Base-by-base conservation (phyloP, 35 echinoderm and acorn worm species). In the Amphiura filiformis region DNA sequence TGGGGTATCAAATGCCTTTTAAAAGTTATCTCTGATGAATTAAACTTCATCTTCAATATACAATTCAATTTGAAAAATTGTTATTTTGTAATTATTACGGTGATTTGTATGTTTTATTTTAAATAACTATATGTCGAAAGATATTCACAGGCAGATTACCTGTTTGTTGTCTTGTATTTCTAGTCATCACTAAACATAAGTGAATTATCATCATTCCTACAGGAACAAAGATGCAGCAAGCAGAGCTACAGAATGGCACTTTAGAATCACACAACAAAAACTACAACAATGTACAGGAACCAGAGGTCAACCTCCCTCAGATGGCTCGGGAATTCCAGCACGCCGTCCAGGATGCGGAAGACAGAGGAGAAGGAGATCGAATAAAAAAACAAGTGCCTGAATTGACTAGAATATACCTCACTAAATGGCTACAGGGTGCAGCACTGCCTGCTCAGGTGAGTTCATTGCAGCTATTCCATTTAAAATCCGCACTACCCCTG, bases 211-310 rank as follows among this genome's bases (percentile, higher is more conserved):
- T n/a, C n/a, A n/a, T n/a, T n/a, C n/a, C n/a, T 77, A 22, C 39
- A 94, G 93, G 93, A 34, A 97, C 91, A 3, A 87, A 88, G 37
- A 31, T 92, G 34, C 93, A 95, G 77, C 81, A 84, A 18, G 84
- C 88, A 38, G 94, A 97, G 64, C 81, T 90, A 35, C 91, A 97
- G 37, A 97, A 97, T 81, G 94, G 91, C 33, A 82, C 85, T 0
- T 56, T 93, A 78, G 94, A 93, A 12, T 82, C 88, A 1, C 82
- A 97, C 32, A 90, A 93, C 31, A 80, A 39, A 26, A 86, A 85
- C 41, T 92, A 85, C 64, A 86, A 80, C 39, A 47, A 47, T 47
- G 41, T 47, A 20, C 28, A 23, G 7, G 61, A 70, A 23, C 15
- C 28, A 2, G 17, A 18, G 28, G 3, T 18, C 28, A 18, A 70